Base-by-base conservation (phyloP, 2,888 invertebrate genomes). In the Lacanobia wlatinum region DNA sequence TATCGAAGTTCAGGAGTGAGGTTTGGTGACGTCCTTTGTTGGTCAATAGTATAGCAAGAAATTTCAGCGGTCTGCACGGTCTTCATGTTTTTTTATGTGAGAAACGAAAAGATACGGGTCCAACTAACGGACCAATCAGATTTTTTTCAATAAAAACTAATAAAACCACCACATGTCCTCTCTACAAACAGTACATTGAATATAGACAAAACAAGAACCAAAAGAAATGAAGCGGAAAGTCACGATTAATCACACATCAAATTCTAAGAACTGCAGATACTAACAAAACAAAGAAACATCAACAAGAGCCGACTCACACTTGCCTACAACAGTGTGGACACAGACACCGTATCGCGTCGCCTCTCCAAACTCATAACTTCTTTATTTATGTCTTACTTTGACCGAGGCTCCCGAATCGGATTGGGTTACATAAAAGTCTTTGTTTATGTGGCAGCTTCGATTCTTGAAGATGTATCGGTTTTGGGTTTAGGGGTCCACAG, bases 371-470 rank as follows among this genome's bases (percentile, higher is more conserved):
- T 82, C 90, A 92, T 93, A 93, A 93, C 89, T 93, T 80, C 86
- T 89, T 84, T 92, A 92, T 93, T 93, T 92, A 93, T 92, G 92
- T 92, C 93, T 93, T 87, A 92, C 89, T 93, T 88, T 84, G 72
- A 66, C 78, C 80, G 62, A 76, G 74, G 85, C 85, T 86, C 84
- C 85, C 77, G 85, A 84, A 86, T 78, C 76, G 83, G 87, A 88
- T 93, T 87, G 87, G 80, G 90, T 93, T 93, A 91, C 93, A 89
- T 86, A 89, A 87, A 34, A 87, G 84, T 71, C 76, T 74, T 89
- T 89, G 88, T 92, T 93, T 92, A 92, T 90, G 91, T 65, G 73
- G 40, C 67, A 64, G 73, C 72, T 86, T 86, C 86, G 86, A 86
- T 86, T 77, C 71, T 74, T 75, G 76, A 43, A 86, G 88, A 88